A percentile compares a stretch with the other conserved stretches of the same genome.
Conservation (phyloP, 2,113 vertebrate species). For the Gallinago jamesoni region DNA sequence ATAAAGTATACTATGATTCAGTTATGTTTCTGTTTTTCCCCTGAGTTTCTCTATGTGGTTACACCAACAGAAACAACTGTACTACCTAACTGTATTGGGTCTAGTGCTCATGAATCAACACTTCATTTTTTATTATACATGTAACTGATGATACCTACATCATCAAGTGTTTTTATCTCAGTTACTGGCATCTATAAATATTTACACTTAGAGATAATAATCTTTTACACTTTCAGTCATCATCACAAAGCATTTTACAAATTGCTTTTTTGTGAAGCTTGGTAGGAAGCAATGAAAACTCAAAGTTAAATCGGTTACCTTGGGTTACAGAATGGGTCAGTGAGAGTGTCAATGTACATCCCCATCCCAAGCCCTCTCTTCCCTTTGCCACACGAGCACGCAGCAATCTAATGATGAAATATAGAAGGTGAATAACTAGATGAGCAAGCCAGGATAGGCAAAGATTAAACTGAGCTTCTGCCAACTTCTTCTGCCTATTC, state of each 20-base stretch:
- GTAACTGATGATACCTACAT: background rate
- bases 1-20: background rate
- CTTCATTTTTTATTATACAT: background rate
- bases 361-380: background rate
- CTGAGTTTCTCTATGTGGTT: background rate
- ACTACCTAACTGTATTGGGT: background rate
- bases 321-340: background rate
- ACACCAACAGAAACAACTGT: background rate
- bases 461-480: slow-evolving; percentile 3
- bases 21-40: background rate
- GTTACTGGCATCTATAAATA: slow-evolving; percentile 1
- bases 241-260: slow-evolving; percentile 5
- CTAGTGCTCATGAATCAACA: background rate
- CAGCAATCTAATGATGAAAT: background rate
- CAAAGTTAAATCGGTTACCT: background rate
- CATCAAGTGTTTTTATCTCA: background rate
- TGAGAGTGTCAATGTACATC: background rate
- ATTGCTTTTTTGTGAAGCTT: slow-evolving; percentile 11
- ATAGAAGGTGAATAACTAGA: background rate
- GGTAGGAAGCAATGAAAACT: background rate
- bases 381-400: background rate
- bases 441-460: background rate
- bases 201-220: background rate
- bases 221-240: slow-evolving; percentile 8
- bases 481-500: background rate